These are phyloP conservation scores for Etheostoma nigrum DNA, from an alignment of 2,797 vertebrate species.

Conservation along the genomic window DNA sequence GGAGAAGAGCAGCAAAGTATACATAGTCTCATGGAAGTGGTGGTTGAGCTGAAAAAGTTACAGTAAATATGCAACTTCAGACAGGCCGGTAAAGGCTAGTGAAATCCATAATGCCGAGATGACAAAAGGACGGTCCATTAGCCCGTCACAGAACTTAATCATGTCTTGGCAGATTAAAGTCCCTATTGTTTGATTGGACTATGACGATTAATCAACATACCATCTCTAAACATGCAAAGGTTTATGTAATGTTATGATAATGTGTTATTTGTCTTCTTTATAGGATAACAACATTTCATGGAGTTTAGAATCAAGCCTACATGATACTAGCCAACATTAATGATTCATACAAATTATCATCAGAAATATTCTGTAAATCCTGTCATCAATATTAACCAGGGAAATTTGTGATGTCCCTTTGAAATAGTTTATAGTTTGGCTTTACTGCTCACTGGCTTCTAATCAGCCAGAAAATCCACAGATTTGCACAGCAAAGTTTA, in stretches of 20 bases:
- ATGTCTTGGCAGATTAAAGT: too few relatives aligned
- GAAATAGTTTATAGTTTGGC: neutral
- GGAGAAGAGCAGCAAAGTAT: constrained; percentile 2
- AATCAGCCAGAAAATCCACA: constrained; percentile 17
- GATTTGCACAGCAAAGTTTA: neutral
- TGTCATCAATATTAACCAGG: neutral
- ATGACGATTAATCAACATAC: too few relatives aligned
- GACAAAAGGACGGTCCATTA: too few relatives aligned
- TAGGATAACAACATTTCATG: neutral
- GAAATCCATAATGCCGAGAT: too few relatives aligned
- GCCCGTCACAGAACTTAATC: too few relatives aligned
- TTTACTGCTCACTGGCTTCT: constrained; percentile 3
- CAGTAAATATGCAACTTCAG: too few relatives aligned
- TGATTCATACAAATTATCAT: constrained; percentile 6
- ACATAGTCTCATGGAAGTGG: constrained; percentile 12
- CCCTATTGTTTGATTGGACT: too few relatives aligned
- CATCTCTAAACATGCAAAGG: too few relatives aligned
- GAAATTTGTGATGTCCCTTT: neutral
- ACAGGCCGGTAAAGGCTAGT: too few relatives aligned
- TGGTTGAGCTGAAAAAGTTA: neutral
- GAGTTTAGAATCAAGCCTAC: neutral
- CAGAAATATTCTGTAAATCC: neutral
- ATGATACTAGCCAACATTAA: neutral
- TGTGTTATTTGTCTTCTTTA: too few relatives aligned
- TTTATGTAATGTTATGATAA: too few relatives aligned